Evolutionary conservation across 92 coral and sea anemone species (phyloP).

Genomic region (Metridium senile): DNA sequence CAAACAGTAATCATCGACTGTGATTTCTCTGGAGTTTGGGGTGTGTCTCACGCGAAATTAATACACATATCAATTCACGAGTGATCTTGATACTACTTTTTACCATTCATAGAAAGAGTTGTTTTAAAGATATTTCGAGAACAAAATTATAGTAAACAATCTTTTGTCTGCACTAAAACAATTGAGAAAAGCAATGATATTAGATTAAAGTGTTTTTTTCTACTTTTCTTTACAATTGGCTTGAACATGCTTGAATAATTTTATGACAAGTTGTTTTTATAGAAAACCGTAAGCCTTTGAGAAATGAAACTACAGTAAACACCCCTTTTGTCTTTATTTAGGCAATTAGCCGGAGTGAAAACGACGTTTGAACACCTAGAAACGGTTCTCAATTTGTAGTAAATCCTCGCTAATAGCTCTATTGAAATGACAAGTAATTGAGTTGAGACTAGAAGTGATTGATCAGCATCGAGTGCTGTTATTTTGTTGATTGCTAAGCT

Average conservation of each 20-base stretch:
- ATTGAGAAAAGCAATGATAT: too few relatives aligned
- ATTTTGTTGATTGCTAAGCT: not conserved
- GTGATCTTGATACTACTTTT: too few relatives aligned
- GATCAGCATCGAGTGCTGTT: not conserved
- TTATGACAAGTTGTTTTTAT: not conserved
- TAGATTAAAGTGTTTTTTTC: too few relatives aligned
- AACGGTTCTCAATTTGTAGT: conserved; percentile 14
- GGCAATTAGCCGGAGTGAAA: conserved; percentile 2
- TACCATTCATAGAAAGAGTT: too few relatives aligned
- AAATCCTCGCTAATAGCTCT: conserved; percentile 1
- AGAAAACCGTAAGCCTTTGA: not conserved
- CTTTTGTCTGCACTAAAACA: too few relatives aligned
- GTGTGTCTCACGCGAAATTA: not conserved
- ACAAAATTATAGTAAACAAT: not conserved
- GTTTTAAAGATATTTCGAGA: too few relatives aligned
- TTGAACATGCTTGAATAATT: too few relatives aligned
- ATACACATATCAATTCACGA: not conserved
- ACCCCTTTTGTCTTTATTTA: not conserved
- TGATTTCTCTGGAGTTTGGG: not conserved
- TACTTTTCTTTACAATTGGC: too few relatives aligned
- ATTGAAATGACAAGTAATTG: conserved; percentile 1
- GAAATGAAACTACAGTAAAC: not conserved
- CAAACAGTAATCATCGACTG: not conserved
- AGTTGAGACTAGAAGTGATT: not conserved
- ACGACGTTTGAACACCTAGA: not conserved